These are phyloP conservation scores for Centropus bengalensis DNA, from an alignment of 2,113 vertebrate species.

Conservation along the genomic window DNA sequence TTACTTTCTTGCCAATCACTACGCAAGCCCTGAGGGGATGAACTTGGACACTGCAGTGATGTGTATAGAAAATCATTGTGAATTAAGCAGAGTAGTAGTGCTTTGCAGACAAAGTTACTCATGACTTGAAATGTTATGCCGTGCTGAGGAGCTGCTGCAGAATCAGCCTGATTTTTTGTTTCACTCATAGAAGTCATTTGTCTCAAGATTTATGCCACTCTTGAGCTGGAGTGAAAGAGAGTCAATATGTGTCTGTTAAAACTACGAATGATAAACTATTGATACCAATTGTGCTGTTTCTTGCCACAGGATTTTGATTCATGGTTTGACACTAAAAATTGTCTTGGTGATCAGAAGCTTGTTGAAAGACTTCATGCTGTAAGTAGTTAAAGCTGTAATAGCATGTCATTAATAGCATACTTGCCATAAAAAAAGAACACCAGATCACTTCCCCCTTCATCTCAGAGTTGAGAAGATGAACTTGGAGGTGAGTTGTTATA, in stretches of 20 bases:
- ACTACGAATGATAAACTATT: neutral
- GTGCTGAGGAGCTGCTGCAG: neutral
- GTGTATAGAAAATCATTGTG: neutral
- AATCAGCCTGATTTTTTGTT: neutral
- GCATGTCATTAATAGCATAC: neutral
- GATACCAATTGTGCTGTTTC: neutral
- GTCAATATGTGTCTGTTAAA: neutral
- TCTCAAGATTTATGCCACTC: neutral
- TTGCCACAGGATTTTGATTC: slow-evolving; percentile 88
- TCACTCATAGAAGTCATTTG: neutral
- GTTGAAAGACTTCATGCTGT: slow-evolving; percentile 90
- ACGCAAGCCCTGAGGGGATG: neutral
- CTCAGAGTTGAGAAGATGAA: neutral
- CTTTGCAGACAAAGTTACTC: neutral
- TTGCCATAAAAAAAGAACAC: neutral
- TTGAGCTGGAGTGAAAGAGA: neutral
- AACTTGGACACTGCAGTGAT: neutral
- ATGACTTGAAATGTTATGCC: neutral
- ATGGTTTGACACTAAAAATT: slow-evolving; percentile 93
- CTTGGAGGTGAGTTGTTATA: neutral
- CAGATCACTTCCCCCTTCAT: neutral
- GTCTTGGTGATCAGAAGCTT: slow-evolving; percentile 90
- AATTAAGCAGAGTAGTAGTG: neutral
- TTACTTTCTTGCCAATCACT: neutral
- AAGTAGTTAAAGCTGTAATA: slow-evolving; percentile 70